phyloP scores from a whole-genome alignment of 2,797 vertebrate genomes.

The Serranus cabrilla region DNA sequence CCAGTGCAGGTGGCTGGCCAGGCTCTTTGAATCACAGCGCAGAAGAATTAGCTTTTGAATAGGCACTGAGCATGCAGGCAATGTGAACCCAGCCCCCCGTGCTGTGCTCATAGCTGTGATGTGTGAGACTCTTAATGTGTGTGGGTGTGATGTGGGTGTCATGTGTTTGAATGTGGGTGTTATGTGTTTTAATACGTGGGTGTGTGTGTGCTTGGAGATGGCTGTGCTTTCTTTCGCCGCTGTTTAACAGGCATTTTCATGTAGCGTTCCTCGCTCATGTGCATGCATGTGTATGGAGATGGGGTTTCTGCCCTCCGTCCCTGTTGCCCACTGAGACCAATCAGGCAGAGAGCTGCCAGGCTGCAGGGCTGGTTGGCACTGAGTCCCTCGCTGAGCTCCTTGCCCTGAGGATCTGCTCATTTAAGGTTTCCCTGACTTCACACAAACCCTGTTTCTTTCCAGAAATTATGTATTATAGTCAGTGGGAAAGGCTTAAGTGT shows the following conservation, averaged over 20 bases:
- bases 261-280: constrained; percentile 31
- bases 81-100: constrained; percentile 53
- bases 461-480: constrained; percentile 53
- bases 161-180: constrained; percentile 67
- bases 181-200: constrained; percentile 52
- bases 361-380: constrained; percentile 70
- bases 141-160: constrained; percentile 72
- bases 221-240: constrained; percentile 5
- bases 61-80: constrained; percentile 53
- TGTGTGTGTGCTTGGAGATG: constrained; percentile 22
- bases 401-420: constrained; percentile 72
- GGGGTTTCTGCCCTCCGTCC: constrained; percentile 68
- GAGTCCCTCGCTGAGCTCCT: constrained; percentile 61
- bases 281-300: constrained; percentile 62
- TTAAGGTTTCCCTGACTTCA: constrained; percentile 72
- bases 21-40: constrained; percentile 66
- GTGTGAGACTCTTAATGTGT: constrained; percentile 69
- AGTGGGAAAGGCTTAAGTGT: constrained; percentile 47
- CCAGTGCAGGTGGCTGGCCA: constrained; percentile 78
- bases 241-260: constrained; percentile 14
- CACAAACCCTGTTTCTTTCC: constrained; percentile 37
- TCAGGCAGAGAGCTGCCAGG: constrained; percentile 73
- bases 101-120: constrained; percentile 56
- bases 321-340: constrained; percentile 77
- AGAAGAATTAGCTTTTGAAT: constrained; percentile 76